Conservation (phyloP, 2,888 invertebrate species). For the Clepsis dumicolana region DNA sequence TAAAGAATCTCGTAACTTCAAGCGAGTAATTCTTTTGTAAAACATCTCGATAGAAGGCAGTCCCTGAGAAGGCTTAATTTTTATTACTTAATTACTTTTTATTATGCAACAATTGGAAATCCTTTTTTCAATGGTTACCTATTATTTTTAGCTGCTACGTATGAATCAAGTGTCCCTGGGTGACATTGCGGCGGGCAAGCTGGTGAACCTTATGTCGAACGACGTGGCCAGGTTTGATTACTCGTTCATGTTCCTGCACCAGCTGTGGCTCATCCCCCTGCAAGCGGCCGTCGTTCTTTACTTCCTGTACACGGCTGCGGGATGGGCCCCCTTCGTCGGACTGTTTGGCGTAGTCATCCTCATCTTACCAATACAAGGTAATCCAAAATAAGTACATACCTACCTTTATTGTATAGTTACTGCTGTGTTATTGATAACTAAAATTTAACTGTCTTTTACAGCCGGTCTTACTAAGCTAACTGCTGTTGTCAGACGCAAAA, state of each 20-base stretch:
- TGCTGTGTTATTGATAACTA: not conserved
- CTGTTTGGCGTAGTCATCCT: constrained; percentile 81
- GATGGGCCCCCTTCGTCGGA: constrained; percentile 75
- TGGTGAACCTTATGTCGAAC: constrained; percentile 93
- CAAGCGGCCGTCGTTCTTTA: constrained; percentile 86
- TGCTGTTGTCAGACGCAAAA: constrained; percentile 74
- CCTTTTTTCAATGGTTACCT: not conserved
- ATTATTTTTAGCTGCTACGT: constrained; percentile 86
- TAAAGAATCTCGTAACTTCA: no score
- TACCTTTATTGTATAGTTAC: not conserved
- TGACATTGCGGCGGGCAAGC: constrained; percentile 89
- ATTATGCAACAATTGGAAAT: no score
- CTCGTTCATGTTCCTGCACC: constrained; percentile 90
- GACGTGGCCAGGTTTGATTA: constrained; percentile 93
- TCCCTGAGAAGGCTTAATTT: no score
- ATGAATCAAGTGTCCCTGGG: constrained; percentile 90
- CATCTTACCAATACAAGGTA: constrained; percentile 85
- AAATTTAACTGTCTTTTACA: constrained; percentile 51
- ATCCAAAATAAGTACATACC: not conserved
- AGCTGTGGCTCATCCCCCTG: constrained; percentile 92
- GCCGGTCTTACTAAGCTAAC: constrained; percentile 73
- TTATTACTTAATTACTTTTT: no score
- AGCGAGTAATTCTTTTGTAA: no score
- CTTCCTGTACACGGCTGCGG: constrained; percentile 68
- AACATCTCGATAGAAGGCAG: no score